phyloP scores from a whole-genome alignment of 2,797 vertebrate species.

The Cryptoblepharus egeriae region DNA sequence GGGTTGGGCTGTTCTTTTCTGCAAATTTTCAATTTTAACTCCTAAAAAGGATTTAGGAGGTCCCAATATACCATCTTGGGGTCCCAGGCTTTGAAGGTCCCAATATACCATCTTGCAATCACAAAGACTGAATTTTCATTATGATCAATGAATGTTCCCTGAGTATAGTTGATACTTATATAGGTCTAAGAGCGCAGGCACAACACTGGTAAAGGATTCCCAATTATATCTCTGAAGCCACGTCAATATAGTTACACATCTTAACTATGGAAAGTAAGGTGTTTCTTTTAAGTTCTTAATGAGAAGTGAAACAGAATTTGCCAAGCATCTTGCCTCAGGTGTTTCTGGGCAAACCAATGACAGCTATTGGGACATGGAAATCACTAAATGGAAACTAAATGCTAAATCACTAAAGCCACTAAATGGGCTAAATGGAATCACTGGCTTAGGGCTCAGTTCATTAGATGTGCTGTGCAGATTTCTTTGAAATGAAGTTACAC shows the following conservation, averaged over 20 bases:
- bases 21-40: no score
- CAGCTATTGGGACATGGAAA: no score
- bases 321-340: neutral
- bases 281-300: neutral
- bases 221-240: neutral
- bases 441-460: conserved; percentile 26
- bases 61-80: neutral
- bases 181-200: no score
- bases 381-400: no score
- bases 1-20: no score
- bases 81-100: neutral
- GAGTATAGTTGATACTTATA: neutral
- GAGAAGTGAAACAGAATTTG: neutral
- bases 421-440: neutral
- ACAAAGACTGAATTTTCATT: neutral
- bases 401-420: no score
- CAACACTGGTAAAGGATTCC: neutral
- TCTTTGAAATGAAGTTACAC: no score
- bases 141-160: neutral
- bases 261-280: neutral
- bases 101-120: neutral
- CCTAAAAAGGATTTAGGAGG: no score
- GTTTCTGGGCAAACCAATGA: neutral
- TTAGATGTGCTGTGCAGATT: no score
- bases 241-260: neutral